phyloP scores from a whole-genome alignment of 2,797 vertebrate species.

The Eulemur rubriventer region DNA sequence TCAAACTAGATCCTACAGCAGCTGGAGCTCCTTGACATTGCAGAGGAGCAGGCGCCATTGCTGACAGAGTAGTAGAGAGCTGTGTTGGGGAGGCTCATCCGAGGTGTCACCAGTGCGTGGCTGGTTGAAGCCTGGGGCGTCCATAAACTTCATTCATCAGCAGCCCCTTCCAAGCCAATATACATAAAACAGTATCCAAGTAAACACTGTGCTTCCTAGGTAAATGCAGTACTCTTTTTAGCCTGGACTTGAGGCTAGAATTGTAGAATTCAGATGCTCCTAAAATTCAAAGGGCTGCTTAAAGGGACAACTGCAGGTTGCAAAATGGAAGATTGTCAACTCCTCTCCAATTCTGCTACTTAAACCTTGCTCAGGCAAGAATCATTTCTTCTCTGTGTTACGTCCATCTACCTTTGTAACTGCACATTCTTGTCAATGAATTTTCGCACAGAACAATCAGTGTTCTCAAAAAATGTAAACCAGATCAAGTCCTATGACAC shows the following conservation, averaged over 20 bases:
- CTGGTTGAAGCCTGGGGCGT: background rate
- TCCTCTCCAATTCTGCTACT: background rate
- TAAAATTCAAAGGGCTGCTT: background rate
- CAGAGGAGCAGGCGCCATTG: rapidly evolving
- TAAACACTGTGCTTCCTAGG: background rate
- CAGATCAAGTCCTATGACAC: background rate
- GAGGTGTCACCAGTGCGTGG: background rate
- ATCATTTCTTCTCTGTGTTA: background rate
- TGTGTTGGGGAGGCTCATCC: background rate
- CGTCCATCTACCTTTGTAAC: background rate
- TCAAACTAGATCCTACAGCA: background rate
- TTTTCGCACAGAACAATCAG: conserved; percentile 5
- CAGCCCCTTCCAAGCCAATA: background rate
- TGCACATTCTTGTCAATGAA: background rate
- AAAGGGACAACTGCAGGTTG: background rate
- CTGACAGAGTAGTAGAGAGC: background rate
- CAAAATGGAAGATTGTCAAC: background rate
- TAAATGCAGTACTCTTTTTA: background rate
- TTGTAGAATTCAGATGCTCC: background rate
- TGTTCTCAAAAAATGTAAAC: background rate
- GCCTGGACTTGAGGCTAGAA: background rate
- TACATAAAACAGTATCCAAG: background rate
- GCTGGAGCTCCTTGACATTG: background rate
- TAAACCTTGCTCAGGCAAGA: background rate
- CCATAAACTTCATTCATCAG: background rate